Base-by-base conservation (phyloP, 2,113 vertebrate species). In the Phocoena sinus region DNA sequence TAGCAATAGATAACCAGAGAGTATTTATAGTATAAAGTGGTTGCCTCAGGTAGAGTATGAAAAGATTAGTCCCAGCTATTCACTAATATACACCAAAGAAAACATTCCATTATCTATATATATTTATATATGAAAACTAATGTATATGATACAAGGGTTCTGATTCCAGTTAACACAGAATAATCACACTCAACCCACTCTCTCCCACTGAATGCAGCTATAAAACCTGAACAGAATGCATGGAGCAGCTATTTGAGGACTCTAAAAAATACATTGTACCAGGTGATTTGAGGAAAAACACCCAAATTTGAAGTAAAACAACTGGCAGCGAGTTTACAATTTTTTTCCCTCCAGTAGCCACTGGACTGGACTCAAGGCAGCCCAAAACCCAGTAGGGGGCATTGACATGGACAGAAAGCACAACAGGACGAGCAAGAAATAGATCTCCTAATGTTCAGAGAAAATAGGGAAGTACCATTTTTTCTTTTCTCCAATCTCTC, bases 121-220 rank as follows among this genome's bases (percentile, higher is more conserved):
- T 58, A 77, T 62, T 62, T 68, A 68, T 91, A 33, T 79, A 71
- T 73, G 44, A 91, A 96, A 84, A 92, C 44, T 58, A 85, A 76
- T 36, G 15, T 86, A 68, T 65, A 60, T 3, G 50, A 63, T 63
- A 65, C 82, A 58, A 65, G 28, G 5, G 13, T 83, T 91, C 81
- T 91, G 47, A 91, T 89, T 91, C 53, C 56, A 90, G 28, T 71
- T 81, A 95, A 82, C 53, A 68, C 71, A 93, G 67, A 96, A 97
- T 73, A 83, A 92, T 94, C 47, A 89, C 68, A 88, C 2, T 82
- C 31, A 81, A 81, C n/a, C 41, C 85, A 86, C 70, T 86, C 41
- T 60, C 65, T 81, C 60, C 41, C 53, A 70, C 31, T 63, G 56
- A 74, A 81, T 83, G 38, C 21, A 68, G 12, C 38, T 82, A n/a